Conservation (phyloP, 2,113 vertebrate species). For the Spilogale gracilis region DNA sequence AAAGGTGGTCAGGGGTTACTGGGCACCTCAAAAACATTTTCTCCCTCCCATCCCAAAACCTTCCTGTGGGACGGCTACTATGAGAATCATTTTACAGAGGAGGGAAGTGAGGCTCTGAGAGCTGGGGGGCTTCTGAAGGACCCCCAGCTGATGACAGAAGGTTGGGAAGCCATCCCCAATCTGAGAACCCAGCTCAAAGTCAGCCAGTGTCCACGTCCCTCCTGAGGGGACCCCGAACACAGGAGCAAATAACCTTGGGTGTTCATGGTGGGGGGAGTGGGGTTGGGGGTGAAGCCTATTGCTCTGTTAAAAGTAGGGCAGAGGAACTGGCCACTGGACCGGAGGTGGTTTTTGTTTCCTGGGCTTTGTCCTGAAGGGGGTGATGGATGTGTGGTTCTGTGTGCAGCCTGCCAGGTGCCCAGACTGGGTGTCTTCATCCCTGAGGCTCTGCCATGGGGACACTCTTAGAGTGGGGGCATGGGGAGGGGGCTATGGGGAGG, state of each 20-base stretch:
- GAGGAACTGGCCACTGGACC: neutral
- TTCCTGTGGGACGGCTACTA: neutral
- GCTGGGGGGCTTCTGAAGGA: neutral
- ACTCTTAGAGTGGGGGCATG: neutral
- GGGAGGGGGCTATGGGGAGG: neutral
- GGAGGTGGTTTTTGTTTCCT: neutral
- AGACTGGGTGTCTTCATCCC: neutral
- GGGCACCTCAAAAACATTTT: neutral
- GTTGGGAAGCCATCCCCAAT: neutral
- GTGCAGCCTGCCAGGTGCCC: neutral
- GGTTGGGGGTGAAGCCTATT: accelerated
- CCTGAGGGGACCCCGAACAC: neutral
- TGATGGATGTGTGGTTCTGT: neutral
- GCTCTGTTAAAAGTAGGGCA: neutral
- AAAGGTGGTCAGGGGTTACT: neutral
- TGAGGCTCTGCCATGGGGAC: neutral
- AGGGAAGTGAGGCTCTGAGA: neutral
- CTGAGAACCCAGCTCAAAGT: neutral
- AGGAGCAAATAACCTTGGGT: neutral
- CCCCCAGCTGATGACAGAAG: neutral
- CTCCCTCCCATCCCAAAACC: neutral
- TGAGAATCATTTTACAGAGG: neutral
- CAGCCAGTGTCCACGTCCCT: neutral
- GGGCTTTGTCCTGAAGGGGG: neutral
- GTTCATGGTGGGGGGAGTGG: too few relatives aligned